phyloP scores from a whole-genome alignment of 2,888 invertebrate genomes.

The Cephonodes hylas region DNA sequence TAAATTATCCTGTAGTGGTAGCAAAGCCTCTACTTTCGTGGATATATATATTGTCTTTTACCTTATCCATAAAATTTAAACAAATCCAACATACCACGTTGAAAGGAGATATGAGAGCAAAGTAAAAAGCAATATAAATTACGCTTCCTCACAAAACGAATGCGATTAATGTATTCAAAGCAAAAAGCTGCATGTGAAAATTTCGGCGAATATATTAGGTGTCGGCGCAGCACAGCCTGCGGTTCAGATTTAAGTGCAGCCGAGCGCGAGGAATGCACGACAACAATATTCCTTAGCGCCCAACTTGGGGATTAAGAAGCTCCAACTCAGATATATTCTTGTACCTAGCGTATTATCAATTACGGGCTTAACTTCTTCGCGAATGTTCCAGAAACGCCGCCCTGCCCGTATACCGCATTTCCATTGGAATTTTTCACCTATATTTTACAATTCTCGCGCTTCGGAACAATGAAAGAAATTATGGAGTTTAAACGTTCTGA shows the following conservation, averaged over 20 bases:
- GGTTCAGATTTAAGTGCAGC: conserved; percentile 39
- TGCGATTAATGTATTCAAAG: not conserved
- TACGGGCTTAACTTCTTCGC: conserved; percentile 27
- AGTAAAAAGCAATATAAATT: not conserved
- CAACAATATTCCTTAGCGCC: conserved; percentile 39
- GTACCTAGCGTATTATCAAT: conserved; percentile 36
- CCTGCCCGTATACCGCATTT: not conserved
- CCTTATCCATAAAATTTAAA: no score
- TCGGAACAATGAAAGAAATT: not conserved
- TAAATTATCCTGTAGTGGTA: no score
- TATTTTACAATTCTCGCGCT: not conserved
- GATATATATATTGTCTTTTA: no score
- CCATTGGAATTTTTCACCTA: not conserved
- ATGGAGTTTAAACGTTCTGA: not conserved
- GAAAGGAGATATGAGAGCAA: not conserved
- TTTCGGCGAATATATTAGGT: conserved; percentile 33
- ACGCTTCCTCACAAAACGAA: not conserved
- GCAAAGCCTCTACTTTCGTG: no score
- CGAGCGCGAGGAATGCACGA: conserved; percentile 42
- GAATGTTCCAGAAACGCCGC: conserved; percentile 2
- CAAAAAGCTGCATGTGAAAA: conserved; percentile 24
- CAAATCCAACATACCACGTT: not conserved
- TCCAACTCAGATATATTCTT: conserved; percentile 30
- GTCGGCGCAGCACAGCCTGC: conserved; percentile 31
- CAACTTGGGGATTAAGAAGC: conserved; percentile 8